Conservation (phyloP, 2,797 vertebrate species). For the Spea hammondii region DNA sequence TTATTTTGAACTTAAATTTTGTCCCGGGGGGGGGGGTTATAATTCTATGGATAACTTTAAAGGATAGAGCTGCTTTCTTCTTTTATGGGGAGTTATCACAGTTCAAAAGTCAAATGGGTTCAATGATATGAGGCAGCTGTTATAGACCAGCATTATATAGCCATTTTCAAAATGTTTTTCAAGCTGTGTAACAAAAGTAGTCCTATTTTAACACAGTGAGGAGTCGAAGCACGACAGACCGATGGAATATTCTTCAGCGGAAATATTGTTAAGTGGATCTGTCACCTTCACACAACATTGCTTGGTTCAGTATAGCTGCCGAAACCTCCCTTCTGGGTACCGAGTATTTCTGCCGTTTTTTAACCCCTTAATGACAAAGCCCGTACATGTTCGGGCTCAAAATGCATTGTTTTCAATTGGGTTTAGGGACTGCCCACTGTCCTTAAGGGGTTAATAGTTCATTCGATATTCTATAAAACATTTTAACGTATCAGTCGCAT, state of each 20-base stretch:
- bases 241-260: not conserved
- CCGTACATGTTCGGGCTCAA: no score
- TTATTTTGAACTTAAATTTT: conserved; percentile 35
- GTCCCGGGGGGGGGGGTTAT: not conserved
- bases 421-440: no score
- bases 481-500: no score
- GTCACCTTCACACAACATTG: not conserved
- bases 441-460: no score
- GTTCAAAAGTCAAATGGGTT: conserved; percentile 5
- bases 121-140: conserved; percentile 4
- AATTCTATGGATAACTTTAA: not conserved
- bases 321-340: no score
- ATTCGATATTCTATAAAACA: no score
- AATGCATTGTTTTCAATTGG: no score
- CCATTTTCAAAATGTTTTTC: not conserved
- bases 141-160: not conserved
- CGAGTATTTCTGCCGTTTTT: no score
- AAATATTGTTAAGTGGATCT: not conserved
- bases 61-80: conserved; percentile 6
- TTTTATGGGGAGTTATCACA: not conserved
- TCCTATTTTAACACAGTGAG: conserved; percentile 2
- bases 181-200: conserved; percentile 5
- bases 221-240: not conserved
- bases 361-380: no score
- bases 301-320: no score